Evolutionary conservation across 2,113 vertebrate species (phyloP).

Genomic region (Xyrauchen texanus): DNA sequence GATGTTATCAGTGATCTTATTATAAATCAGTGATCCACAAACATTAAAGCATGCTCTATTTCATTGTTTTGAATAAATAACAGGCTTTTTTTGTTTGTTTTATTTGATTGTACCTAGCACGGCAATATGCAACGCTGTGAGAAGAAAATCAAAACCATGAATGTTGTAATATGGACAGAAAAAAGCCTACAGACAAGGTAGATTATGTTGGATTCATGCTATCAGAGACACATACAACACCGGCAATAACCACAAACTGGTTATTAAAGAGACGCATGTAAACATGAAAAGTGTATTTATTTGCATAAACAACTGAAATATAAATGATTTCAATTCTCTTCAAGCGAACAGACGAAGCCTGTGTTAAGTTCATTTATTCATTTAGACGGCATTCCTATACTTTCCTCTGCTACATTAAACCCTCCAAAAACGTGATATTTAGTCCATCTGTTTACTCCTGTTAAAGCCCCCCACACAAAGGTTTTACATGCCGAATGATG

Average conservation of each 20-base stretch:
- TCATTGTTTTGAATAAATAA: too few species aligned
- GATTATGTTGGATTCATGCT: not conserved
- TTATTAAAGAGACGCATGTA: not conserved
- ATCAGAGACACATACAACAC: not conserved
- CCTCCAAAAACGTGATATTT: not conserved
- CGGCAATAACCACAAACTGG: not conserved
- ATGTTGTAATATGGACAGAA: not conserved
- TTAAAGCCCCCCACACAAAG: not conserved
- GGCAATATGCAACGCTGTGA: not conserved
- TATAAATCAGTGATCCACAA: too few species aligned
- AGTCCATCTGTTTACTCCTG: not conserved
- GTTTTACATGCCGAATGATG: not conserved
- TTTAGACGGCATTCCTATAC: too few species aligned
- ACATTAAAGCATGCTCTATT: too few species aligned
- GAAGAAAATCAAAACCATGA: not conserved
- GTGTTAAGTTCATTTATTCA: too few species aligned
- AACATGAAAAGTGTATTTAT: not conserved
- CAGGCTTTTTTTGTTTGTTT: too few species aligned
- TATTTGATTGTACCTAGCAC: too few species aligned
- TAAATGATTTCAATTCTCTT: too few species aligned
- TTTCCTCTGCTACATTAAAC: not conserved
- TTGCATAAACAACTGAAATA: not conserved
- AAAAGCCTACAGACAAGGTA: too few species aligned
- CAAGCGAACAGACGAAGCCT: not conserved
- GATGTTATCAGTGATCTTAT: too few species aligned